Evolutionary conservation across 2,888 invertebrate species (phyloP).

Genomic region (Oscheius sp.): DNA sequence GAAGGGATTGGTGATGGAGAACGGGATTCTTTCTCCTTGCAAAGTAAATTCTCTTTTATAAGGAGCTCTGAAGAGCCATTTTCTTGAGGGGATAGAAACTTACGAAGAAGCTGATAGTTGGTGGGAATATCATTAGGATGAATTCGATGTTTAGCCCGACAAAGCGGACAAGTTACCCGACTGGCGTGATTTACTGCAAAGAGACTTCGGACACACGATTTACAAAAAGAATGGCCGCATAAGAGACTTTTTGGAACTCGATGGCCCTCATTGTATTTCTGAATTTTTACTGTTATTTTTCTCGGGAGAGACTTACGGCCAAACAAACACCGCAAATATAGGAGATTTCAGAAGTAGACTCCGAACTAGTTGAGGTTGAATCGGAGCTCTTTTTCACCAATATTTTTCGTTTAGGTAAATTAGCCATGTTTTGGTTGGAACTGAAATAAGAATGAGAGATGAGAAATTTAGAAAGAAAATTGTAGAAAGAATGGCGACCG

Average conservation of each 20-base stretch:
- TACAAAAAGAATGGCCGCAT: constrained; percentile 45
- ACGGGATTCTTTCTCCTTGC: neutral
- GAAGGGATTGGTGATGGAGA: neutral
- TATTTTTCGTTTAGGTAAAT: neutral
- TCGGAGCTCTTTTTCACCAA: neutral
- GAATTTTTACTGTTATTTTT: neutral
- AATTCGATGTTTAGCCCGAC: constrained; percentile 16
- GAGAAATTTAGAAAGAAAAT: neutral
- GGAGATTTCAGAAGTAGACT: neutral
- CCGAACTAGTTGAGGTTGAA: neutral
- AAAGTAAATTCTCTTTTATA: neutral
- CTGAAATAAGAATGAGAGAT: neutral
- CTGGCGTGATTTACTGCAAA: neutral
- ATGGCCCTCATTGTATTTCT: constrained; percentile 25
- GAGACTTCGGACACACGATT: constrained; percentile 28
- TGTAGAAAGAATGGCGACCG: neutral
- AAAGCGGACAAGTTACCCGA: constrained; percentile 33
- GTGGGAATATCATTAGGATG: constrained; percentile 23
- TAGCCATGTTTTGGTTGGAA: neutral
- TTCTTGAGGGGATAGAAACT: constrained; percentile 13
- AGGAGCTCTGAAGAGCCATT: constrained; percentile 5
- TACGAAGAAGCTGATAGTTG: constrained; percentile 44
- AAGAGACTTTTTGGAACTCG: constrained; percentile 34
- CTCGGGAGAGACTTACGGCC: neutral
- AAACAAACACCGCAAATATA: constrained; percentile 12